Evolutionary conservation across 2,888 invertebrate species (phyloP), one percentile per base, ranked within the genome.

Genomic region (Scaptomyza tumidula): DNA sequence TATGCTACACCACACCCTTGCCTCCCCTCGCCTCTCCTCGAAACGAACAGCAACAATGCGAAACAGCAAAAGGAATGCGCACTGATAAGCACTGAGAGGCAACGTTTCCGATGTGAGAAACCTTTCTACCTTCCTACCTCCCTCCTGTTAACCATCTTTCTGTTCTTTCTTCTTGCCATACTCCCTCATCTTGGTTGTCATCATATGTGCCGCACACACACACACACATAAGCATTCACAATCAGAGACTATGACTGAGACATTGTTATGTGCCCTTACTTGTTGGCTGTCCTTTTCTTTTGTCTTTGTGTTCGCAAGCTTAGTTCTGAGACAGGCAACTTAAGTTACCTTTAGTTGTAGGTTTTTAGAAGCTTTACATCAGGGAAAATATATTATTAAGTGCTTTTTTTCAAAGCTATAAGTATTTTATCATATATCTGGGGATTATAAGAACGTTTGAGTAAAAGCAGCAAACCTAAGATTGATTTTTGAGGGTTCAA

Each of bases 61-160:
- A 77, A 63, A 61, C 71, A 59, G 82, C 52, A 62, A 72, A 73
- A 78, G 82, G 71, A 82, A 83, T 73, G 78, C 65, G 62, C 64
- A 57, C 80, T 73, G 82, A 82, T 82, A 82, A 82, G 83, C 77
- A 56, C 52, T 52, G 66, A 60, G 74, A 68, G 76, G 76, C 65
- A 66, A 78, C 76, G 61, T 80, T 80, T 80, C 80, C 80, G 84
- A 67, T 80, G 78, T 57, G 59, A 11, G 14, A 52, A 13, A 16
- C 9, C 3, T 33, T 6, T 2, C 4, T 27, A 31, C 39, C 39
- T 7, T 9, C 39, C 39, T 39, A 50, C 61, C 48, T 45, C 53
- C 46, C 54, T 35, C 33, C 31, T 7, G 6, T 46, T 44, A 10
- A 10, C 56, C 61, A 49, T 41, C 46, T 46, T 48, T 14, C 33